Conservation (phyloP, 2,888 invertebrate genomes). For the Trissonchulus sp. region DNA sequence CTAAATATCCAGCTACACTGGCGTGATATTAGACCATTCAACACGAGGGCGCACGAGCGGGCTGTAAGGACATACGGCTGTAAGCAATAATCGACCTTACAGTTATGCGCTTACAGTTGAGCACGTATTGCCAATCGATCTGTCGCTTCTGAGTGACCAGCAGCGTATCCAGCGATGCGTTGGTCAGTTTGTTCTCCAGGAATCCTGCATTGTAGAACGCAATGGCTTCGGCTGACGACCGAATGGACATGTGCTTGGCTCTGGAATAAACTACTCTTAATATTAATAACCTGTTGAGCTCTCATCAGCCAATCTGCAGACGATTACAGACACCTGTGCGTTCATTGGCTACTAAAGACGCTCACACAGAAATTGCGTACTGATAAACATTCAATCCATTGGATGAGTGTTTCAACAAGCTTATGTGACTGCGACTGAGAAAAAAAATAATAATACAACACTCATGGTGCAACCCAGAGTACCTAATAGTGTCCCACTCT, state of each 20-base stretch:
- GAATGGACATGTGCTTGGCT: conserved; percentile 58
- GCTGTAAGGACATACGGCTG: neutral
- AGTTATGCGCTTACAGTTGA: conserved; percentile 53
- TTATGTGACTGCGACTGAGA: too few relatives aligned
- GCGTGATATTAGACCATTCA: too few relatives aligned
- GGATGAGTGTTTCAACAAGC: too few relatives aligned
- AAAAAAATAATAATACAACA: too few relatives aligned
- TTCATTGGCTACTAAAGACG: conserved; percentile 53
- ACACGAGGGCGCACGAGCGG: too few relatives aligned
- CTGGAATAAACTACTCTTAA: conserved; percentile 53
- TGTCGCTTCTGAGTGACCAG: conserved; percentile 55
- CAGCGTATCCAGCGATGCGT: conserved; percentile 51
- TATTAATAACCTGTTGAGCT: conserved; percentile 54
- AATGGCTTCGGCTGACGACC: conserved; percentile 58
- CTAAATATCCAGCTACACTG: too few relatives aligned
- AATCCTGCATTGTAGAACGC: conserved; percentile 57
- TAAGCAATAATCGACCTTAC: conserved; percentile 32
- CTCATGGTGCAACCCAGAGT: too few relatives aligned
- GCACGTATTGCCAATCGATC: conserved; percentile 52
- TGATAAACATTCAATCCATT: too few relatives aligned
- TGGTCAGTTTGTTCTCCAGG: conserved; percentile 52
- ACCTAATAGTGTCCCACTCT: too few relatives aligned
- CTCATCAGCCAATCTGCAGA: conserved; percentile 52
- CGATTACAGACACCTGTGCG: conserved; percentile 50
- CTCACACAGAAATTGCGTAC: conserved; percentile 59